A percentile compares a stretch with the other conserved stretches of the same genome.
Conservation (phyloP, 2,888 invertebrate genomes). For the Melinaea menophilus region DNA sequence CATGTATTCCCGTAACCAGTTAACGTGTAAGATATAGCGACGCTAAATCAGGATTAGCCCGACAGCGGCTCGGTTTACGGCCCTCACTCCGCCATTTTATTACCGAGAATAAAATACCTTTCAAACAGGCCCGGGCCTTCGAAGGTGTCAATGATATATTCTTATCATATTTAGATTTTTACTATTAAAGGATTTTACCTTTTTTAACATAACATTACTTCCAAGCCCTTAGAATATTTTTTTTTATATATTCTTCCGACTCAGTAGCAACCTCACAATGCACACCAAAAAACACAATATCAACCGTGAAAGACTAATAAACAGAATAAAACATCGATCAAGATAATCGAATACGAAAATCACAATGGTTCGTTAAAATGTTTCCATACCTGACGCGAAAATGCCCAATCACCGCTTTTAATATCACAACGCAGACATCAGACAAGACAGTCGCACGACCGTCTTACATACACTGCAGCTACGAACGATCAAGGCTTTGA, state of each 20-base stretch:
- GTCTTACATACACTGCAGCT: too few relatives aligned
- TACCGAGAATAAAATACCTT: slow-evolving; percentile 31
- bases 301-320: slow-evolving; percentile 43
- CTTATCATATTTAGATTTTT: too few relatives aligned
- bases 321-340: slow-evolving; percentile 60
- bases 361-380: slow-evolving; percentile 74
- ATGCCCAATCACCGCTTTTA: slow-evolving; percentile 72
- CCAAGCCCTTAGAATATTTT: neutral
- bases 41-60: slow-evolving; percentile 74
- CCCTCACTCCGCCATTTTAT: slow-evolving; percentile 54
- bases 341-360: slow-evolving; percentile 70
- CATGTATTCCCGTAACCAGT: slow-evolving; percentile 26
- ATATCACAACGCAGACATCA: slow-evolving; percentile 43
- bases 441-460: slow-evolving; percentile 9
- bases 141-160: too few relatives aligned
- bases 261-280: neutral
- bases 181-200: too few relatives aligned
- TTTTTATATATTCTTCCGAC: neutral
- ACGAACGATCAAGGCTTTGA: too few relatives aligned
- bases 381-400: slow-evolving; percentile 54
- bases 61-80: slow-evolving; percentile 65
- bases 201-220: neutral
- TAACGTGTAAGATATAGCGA: slow-evolving; percentile 61
- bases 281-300: slow-evolving; percentile 17
- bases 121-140: slow-evolving; percentile 1